These are phyloP conservation scores for Actenoides hombroni DNA, from an alignment of 2,113 vertebrate species.

Conservation along the genomic window DNA sequence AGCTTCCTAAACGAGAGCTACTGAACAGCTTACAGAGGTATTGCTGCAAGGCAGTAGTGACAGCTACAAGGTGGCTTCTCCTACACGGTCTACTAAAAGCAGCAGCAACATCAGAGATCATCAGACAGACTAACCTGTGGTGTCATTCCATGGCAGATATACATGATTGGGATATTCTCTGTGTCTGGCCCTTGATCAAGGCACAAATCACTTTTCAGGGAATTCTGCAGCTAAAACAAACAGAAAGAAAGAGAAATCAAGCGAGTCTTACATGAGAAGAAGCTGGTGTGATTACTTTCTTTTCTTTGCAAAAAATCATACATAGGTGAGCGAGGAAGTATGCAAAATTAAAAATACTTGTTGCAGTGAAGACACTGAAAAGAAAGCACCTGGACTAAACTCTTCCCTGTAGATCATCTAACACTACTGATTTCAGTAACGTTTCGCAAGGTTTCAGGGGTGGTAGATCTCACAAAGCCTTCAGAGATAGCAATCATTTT, in stretches of 20 bases:
- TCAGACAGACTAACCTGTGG: slow-evolving; percentile 86
- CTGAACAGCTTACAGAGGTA: background rate
- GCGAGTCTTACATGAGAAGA: background rate
- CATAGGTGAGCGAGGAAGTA: background rate
- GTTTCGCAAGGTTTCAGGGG: background rate
- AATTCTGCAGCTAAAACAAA: slow-evolving; percentile 89
- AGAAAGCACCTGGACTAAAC: background rate
- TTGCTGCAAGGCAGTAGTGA: background rate
- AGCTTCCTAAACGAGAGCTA: background rate
- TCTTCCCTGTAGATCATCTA: background rate
- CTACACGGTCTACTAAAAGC: background rate
- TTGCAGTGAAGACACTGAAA: background rate
- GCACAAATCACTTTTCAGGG: slow-evolving; percentile 93
- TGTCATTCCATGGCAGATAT: slow-evolving; percentile 97
- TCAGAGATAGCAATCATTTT: background rate
- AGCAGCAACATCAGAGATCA: background rate
- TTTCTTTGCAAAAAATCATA: background rate
- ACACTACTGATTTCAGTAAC: background rate
- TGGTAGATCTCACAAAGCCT: background rate
- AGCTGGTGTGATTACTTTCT: background rate
- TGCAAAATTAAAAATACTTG: background rate
- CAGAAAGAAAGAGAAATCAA: slow-evolving; percentile 29
- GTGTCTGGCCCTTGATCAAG: slow-evolving; percentile 96
- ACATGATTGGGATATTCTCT: slow-evolving; percentile 95
- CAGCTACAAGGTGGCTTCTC: background rate